Base-by-base conservation (phyloP, 2,888 invertebrate genomes). In the Sicus ferrugineus region DNA sequence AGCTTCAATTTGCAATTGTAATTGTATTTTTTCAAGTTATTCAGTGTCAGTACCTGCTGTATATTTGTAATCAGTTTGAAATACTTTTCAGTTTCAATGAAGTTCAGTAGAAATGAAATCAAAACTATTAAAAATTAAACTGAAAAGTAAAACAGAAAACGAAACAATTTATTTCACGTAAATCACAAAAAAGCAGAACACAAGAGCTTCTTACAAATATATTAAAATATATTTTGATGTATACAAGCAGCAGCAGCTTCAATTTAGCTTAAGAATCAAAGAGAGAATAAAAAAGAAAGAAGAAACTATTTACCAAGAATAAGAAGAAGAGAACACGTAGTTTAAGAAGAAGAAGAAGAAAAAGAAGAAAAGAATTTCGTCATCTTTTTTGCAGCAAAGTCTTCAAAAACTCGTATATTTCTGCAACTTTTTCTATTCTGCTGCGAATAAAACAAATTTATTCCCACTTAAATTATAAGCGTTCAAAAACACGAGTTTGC, bases 11-110 rank as follows among this genome's bases (percentile, higher is more conserved):
- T 67, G 58, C 48, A 67, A 59, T 67, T 59, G 48, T 67, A 58
- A 48, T 59, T 23, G 58, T 56, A 48, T 59, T 58, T 66, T n/a
- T 67, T 58, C 54, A 28, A 46, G 48, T 67, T 59, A 28, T 67
- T 67, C 58, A 67, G 67, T 67, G 67, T 67, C 58, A 67, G 67
- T 67, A 67, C 67, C 67, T 67, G 67, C 67, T 42, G 34, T 34
- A 42, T 42, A n/a, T 42, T n/a, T 42, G 9, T 42, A 42, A 54
- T 26, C 16, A 23, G 23, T 54, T 28, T 54, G 5, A 28, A 21
- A 38, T 38, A 9, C 19, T 46, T 54, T 23, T 16, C 4, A 52
- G 7, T 9, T 19, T 2, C 11, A 21, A 26, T 7, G 1, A 52
- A 5, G 5, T 52, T 52, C 4, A 52, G 23, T 16, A 21, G 16